Evolutionary conservation across 37 sponge, comb jelly and placozoan species (phyloP), one percentile per base, ranked within the genome.

Genomic region (Hormiphora californensis): DNA sequence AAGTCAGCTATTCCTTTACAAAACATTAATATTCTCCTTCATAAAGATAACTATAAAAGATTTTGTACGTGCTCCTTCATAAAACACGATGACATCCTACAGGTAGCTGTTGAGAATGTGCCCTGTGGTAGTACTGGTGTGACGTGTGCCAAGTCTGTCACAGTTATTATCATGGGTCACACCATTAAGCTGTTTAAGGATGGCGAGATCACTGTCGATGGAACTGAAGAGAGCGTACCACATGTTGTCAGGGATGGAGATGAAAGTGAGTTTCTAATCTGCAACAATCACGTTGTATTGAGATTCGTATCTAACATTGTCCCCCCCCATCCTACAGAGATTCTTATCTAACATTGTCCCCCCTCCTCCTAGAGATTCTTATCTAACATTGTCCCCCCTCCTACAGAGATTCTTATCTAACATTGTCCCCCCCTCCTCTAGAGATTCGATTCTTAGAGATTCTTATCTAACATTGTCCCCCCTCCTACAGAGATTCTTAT

Each of bases 61-160:
- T 49, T 49, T 17, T 17, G 9, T 9, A 17, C 53, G 53, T 49
- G 53, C 15, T 49, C 15, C 53, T 17, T 49, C 15, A 15, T 49
- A 17, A 49, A 9, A 17, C 15, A 17, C 12, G 53, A 49, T 49
- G 53, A 49, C 15, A 49, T 49, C 9, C 15, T 40, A 22, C 23
- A 73, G 81, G 35, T 86, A 19, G 62, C 40, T 22, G 54, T 49
- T 32, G 86, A 86, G 86, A 86, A 86, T 57, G 40, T 40, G 62
- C 49, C 54, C n/a, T 86, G 86, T 23, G 86, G 86, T 27, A 32
- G 33, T 32, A 54, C 30, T 49, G 54, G 54, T 19, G 55, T 57
- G 3, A 86, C 86, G 40, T 86, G 86, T 54, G 54, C 86, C 9
- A 86, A 86, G 62, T 39, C 44, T 57, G 86, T 86, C n/a, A 86